Base-by-base conservation (phyloP, 2,888 invertebrate genomes). In the Troglohyphantes excavatus region DNA sequence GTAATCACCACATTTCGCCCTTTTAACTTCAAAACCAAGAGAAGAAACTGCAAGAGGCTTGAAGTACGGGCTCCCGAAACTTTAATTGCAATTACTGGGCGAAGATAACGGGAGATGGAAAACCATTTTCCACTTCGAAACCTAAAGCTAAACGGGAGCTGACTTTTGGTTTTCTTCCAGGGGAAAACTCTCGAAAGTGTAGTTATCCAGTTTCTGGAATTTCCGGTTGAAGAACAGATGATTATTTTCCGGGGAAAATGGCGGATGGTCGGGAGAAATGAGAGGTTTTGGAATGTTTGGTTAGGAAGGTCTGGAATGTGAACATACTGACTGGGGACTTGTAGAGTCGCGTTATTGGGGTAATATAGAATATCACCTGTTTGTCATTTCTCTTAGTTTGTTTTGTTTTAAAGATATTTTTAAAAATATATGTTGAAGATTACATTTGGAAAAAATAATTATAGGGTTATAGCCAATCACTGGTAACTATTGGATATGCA, bases 31-130 rank as follows among this genome's bases (percentile, higher is more conserved):
- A 9, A 17, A 65, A 11, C n/a, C 19, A 21, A 19, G 3, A 11
- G 21, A 27, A 39, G n/a, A 33, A 68, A 33, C 68, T 21, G 33
- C 27, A 21, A 13, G 17, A 53, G 33, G 19, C 68, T 9, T 68
- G 68, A 68, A 68, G 33, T 33, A 68, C 68, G 68, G 68, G 33
- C n/a, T 19, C n/a, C n/a, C 19, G 21, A 39, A 9, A 39, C 7
- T 68, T 63, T 63, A 63, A 63, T 63, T 63, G 63, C 23, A 63
- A 63, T 63, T 11, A 63, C 63, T 23, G 9, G 7, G 33, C 21
- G 2, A 7, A 39, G 33, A 68, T 33, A 68, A 68, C 19, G 33
- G 19, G n/a, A n/a, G n/a, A n/a, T 7, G 68, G 9, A 33, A 68
- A 21, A 19, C 19, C 21, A 21, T 68, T 68, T 33, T 68, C 19